Evolutionary conservation across 2,888 invertebrate species (phyloP), one percentile per base, ranked within the genome.

Genomic region (Rhimphoctona megacephalus): DNA sequence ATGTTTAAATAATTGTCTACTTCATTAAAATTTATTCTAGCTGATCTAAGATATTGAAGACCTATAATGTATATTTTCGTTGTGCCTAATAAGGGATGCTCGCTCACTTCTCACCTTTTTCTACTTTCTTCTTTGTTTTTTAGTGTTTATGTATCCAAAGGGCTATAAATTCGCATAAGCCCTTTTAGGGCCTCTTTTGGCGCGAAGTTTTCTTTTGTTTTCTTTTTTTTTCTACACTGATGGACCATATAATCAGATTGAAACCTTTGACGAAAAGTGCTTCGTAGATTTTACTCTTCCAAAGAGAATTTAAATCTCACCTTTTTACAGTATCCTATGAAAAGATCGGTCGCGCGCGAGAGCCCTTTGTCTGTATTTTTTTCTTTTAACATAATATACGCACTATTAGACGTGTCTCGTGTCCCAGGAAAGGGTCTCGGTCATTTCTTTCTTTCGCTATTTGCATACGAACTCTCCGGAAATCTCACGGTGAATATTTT

Each of bases 161-260:
- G 25, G 46, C 36, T 72, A 64, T 72, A 49, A 70, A 70, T 61
- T 11, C 33, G 49, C 49, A 25, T 66, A 39, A 61, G 66, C 22
- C 14, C 14, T 39, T 49, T 43, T 14, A 43, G 52, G 19, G 54
- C 67, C 25, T 46, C 61, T 64, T 77, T 30, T 64, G 73, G 74
- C 33, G 54, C 74, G 30, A 33, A 49, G 74, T 82, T 72, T 52
- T 39, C 61, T 61, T 57, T 30, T 49, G 19, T 70, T 33, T 70
- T 49, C 64, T 61, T 78, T 70, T 79, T 52, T 66, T 64, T 19
- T 46, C n/a, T 43, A 52, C 61, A 25, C 78, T 66, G 49, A 43
- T 52, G 72, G 64, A 30, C 11, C 30, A 67, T 64, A 57, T 64
- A 46, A 88, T 87, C 84, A 88, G 88, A 88, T 88, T 85, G 83